phyloP scores from a whole-genome alignment of 2,888 invertebrate species.

The Dermolepida albohirtum region DNA sequence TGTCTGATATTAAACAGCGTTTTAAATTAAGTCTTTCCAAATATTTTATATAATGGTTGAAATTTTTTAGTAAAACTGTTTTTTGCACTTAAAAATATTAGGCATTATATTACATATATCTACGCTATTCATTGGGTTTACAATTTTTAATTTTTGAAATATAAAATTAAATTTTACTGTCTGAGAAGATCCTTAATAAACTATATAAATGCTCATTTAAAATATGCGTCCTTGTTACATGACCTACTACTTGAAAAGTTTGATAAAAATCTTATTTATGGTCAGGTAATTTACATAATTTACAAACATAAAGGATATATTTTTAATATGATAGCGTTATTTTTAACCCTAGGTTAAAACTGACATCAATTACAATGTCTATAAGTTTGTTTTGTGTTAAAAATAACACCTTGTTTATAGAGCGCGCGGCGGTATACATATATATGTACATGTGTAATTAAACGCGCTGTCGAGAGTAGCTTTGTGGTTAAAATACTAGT shows the following conservation, averaged over 20 bases:
- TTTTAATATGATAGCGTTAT: conserved; percentile 19
- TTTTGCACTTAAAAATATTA: too few species aligned
- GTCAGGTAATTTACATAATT: not conserved
- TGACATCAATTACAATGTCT: conserved; percentile 6
- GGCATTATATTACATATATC: too few species aligned
- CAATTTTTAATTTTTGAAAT: too few species aligned
- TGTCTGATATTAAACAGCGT: too few species aligned
- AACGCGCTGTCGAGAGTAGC: not conserved
- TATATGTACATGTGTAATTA: not conserved
- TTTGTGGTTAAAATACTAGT: conserved; percentile 5
- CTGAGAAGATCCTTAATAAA: too few species aligned
- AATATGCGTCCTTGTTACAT: not conserved
- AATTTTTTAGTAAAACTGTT: too few species aligned
- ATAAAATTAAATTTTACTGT: too few species aligned
- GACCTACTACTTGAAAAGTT: not conserved
- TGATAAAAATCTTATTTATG: conserved; percentile 13
- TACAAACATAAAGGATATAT: not conserved
- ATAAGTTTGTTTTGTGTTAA: conserved; percentile 7
- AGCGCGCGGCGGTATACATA: not conserved
- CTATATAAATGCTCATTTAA: too few species aligned
- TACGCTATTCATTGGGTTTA: too few species aligned
- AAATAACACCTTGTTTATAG: conserved; percentile 10
- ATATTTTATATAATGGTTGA: too few species aligned
- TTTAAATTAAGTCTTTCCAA: too few species aligned
- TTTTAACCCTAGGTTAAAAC: conserved; percentile 13